Evolutionary conservation across 2,797 vertebrate species (phyloP), one percentile per base, ranked within the genome.

Genomic region (Monodelphis domestica): DNA sequence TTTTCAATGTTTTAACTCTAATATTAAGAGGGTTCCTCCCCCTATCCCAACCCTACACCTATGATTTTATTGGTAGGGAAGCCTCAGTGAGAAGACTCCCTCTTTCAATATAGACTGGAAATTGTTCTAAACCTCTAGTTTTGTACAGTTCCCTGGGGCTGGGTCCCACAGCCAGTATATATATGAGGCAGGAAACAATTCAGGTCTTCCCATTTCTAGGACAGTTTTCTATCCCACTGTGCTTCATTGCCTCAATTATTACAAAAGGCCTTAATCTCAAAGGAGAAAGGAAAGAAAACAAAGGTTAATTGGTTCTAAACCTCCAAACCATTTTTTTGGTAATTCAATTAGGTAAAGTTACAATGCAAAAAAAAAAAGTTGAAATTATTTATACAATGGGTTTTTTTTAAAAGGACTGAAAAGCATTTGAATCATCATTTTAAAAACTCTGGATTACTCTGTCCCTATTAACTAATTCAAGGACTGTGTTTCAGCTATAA

Each of bases 361-460:
- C 10, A 53, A 52, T 78, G 70, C 33, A 70, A 45, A 45, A 30
- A 15, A 89, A 90, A 90, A 87, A 89, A 91, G 90, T 0, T 4
- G 21, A 93, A 95, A 88, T 54, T 88, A 63, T 78, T 56, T 94
- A 92, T 4, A 89, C 52, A 95, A 88, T 51, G 87, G 70, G 45
- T 3, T 21, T 38, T 7, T 45, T 91, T 91, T 89, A 9, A 54
- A 88, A 87, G 87, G 38, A 70, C n/a, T 53, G 57, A 50, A 28
- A 57, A 89, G 53, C 52, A 52, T 15, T 57, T 78, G 45, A 93
- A 10, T n/a, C 52, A 91, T 70, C 51, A 55, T 53, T 93, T 93
- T 28, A 94, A 54, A 90, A 12, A 52, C 15, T 63, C 7, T 63
- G 7, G 33, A 33, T 91, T 92, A 33, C 93, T 12, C 53, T n/a